Base-by-base conservation (phyloP, 1,140 invertebrate species). In the Latrodectus geometricus region DNA sequence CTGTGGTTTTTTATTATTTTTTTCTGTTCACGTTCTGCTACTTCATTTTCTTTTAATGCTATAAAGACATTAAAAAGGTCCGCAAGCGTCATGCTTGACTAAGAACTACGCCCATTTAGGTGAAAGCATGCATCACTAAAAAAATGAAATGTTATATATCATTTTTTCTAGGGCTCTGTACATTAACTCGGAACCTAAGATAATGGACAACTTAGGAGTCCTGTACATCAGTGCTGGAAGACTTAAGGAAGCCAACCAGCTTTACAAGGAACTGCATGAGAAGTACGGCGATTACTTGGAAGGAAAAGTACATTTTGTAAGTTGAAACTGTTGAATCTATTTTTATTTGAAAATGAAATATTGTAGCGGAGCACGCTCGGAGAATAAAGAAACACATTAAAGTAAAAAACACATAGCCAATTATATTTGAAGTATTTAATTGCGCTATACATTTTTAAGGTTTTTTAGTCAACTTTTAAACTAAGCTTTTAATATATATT, bases 281-380 rank as follows among this genome's bases (percentile, higher is more conserved):
- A 88, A 88, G 35, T 88, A 85, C 73, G 88, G 87, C 69, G 87
- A 89, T 85, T 89, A 90, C 82, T 75, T 88, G 23, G 88, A 89
- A 75, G 89, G 89, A 61, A 89, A 89, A 89, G 87, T 90, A 54
- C 89, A 90, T 87, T 90, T 90, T 83, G 90, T 90, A 87, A 89
- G 89, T 90, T 54, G 50, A 35, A 35, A 35, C 35, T 35, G 35
- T 35, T 3, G 35, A 35, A 35, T 35, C 5, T 35, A 35, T 35
- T 35, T 35, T 35, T 35, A 35, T 35, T 35, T 35, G 5, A 35
- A 35, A 35, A 35, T 35, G 35, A 35, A 35, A 35, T 35, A 35
- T 35, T 35, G 35, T 35, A 35, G 35, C 5, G 2, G 1, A 35
- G 1, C 35, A 35, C 35, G 35, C 35, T 35, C 5, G 2, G 35